These are phyloP conservation scores for Diarsia mendica DNA, from an alignment of 2,888 invertebrate genomes.

Conservation along the genomic window DNA sequence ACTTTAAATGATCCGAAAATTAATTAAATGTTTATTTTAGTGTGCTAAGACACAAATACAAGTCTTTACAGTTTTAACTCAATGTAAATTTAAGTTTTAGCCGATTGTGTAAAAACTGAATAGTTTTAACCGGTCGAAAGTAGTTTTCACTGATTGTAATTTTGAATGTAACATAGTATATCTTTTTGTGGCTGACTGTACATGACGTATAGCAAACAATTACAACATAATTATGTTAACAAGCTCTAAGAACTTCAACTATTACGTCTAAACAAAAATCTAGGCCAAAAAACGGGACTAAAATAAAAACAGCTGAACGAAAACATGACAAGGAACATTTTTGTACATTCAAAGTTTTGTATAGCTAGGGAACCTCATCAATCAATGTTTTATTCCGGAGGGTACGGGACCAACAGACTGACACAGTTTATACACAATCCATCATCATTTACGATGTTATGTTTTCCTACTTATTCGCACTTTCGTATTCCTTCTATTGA, in stretches of 20 bases:
- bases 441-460: constrained; percentile 56
- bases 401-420: constrained; percentile 26
- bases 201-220: neutral
- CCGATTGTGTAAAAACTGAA: too few relatives aligned
- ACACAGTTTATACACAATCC: constrained; percentile 51
- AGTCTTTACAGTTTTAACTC: too few relatives aligned
- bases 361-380: constrained; percentile 51
- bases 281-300: neutral
- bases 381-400: constrained; percentile 55
- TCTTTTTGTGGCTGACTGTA: neutral
- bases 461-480: constrained; percentile 49
- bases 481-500: constrained; percentile 24
- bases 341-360: constrained; percentile 33
- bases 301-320: constrained; percentile 12
- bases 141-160: too few relatives aligned
- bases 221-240: neutral
- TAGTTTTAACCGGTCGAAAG: too few relatives aligned
- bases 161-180: too few relatives aligned
- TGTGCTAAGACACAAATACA: too few relatives aligned
- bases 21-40: too few relatives aligned
- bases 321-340: constrained; percentile 29
- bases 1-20: neutral
- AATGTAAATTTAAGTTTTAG: too few relatives aligned
- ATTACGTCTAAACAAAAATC: neutral
- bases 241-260: neutral